These are phyloP conservation scores for Abramis brama DNA, from an alignment of 2,113 vertebrate genomes.

Conservation along the genomic window DNA sequence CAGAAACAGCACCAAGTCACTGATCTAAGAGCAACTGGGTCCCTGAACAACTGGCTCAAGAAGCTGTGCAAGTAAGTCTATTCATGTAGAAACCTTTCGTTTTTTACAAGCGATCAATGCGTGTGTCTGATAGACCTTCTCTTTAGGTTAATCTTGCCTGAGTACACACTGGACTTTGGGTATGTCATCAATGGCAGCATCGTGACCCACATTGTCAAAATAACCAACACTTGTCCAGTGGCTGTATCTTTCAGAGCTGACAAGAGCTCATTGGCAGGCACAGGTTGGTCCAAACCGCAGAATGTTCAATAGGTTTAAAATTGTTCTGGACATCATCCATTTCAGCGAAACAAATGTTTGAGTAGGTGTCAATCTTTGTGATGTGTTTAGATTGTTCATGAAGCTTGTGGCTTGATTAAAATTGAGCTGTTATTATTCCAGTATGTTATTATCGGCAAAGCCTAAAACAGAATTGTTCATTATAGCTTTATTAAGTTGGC, in stretches of 20 bases:
- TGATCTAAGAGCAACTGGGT: constrained; percentile 30
- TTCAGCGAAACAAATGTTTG: not conserved
- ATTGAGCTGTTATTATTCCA: not conserved
- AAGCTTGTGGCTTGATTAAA: not conserved
- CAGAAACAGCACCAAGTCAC: constrained; percentile 39
- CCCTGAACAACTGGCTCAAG: constrained; percentile 47
- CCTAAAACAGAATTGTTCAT: not conserved
- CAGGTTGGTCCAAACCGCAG: constrained; percentile 70
- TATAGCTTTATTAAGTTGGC: not conserved
- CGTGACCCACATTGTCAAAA: constrained; percentile 68
- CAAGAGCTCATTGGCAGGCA: constrained; percentile 63
- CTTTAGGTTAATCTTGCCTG: constrained; percentile 79
- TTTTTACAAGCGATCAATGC: not conserved
- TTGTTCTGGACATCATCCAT: not conserved
- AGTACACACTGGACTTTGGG: constrained; percentile 83
- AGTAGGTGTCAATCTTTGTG: not conserved
- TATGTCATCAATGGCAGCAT: constrained; percentile 68
- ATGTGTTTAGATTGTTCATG: not conserved
- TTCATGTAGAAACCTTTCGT: not conserved
- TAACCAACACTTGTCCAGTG: constrained; percentile 77
- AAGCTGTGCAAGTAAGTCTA: constrained; percentile 73
- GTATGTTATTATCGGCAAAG: not conserved
- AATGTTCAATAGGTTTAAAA: constrained; percentile 2
- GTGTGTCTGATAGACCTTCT: not conserved
- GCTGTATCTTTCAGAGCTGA: constrained; percentile 74